Evolutionary conservation across 92 coral and sea anemone genomes (phyloP), one percentile per base, ranked within the genome.

Genomic region (Zoanthus sansibaricus): DNA sequence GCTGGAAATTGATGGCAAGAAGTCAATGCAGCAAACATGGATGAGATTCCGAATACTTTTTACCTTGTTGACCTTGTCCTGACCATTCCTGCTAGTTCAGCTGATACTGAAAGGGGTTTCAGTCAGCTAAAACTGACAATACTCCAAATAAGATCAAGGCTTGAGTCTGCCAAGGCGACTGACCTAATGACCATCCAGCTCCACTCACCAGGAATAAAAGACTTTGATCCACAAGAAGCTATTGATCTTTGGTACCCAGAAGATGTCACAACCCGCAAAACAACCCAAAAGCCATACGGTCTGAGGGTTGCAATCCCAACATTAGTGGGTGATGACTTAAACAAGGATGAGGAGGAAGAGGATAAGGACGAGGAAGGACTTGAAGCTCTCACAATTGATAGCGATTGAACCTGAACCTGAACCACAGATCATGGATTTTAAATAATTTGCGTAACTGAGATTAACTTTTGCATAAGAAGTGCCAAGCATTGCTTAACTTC

Each of bases 101-200:
- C 88, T 71, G 88, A 72, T 59, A n/a, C 70, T 12, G 88, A 84
- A 66, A 71, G 48, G 71, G 88, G 79, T 2, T 84, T 84, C 64
- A 71, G 79, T 10, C 77, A 52, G 71, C 47, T 84, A 72, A 84
- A 84, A 66, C 77, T 84, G 71, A 71, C 67, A n/a, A 84, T 21
- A 69, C 80, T 84, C 69, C 49, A 25, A 84, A 75, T 71, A 72
- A 84, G 47, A 49, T 78, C n/a, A 21, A 55, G 69, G 16, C 49
- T 55, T 55, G 45, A 7, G 47, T 51, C 46, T 4, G 45, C 33
- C 25, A 77, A 77, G 47, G 9, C 52, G 71, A 77, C 71, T 77
- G 71, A 77, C 71, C 71, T 77, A 13, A 77, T 77, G 67, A 77
- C 46, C 42, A 77, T 77, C 77, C 77, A 72, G 77, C 55, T 72